Evolutionary conservation across 2,797 vertebrate genomes (phyloP).

Genomic region (Miopithecus talapoin): DNA sequence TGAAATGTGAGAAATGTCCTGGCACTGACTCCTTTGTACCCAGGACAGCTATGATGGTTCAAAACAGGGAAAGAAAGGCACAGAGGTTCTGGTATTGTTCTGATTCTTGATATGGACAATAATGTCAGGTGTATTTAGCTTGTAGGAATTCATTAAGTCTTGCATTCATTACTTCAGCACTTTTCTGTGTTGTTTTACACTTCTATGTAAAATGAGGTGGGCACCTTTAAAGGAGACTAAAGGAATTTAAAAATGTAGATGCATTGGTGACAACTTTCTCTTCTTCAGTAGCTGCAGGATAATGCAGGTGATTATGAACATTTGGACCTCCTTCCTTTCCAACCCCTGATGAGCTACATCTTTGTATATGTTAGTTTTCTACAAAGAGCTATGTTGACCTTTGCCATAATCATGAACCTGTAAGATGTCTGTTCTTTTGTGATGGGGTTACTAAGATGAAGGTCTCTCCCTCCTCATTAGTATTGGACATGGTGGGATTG

Average conservation of each 20-base stretch:
- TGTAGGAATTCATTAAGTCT: background rate
- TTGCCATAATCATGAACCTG: background rate
- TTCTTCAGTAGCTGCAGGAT: background rate
- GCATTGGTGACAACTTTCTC: background rate
- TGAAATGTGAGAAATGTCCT: background rate
- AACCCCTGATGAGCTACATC: background rate
- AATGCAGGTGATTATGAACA: background rate
- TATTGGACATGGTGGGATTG: background rate
- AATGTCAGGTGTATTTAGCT: background rate
- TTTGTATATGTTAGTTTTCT: conserved; percentile 24
- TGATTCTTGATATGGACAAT: conserved; percentile 15
- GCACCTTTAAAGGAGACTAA: background rate
- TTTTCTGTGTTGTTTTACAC: background rate
- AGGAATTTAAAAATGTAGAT: background rate
- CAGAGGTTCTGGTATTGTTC: background rate
- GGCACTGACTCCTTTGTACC: background rate
- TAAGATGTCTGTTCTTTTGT: conserved; percentile 27
- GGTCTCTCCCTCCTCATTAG: background rate
- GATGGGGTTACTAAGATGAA: conserved; percentile 5
- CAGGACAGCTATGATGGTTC: background rate
- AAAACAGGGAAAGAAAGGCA: background rate
- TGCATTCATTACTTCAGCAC: background rate
- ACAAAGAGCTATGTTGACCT: conserved; percentile 16
- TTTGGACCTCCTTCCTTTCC: background rate
- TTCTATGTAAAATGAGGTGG: background rate